These are phyloP conservation scores for Novumbra hubbsi DNA, from an alignment of 2,797 vertebrate genomes.

Conservation along the genomic window DNA sequence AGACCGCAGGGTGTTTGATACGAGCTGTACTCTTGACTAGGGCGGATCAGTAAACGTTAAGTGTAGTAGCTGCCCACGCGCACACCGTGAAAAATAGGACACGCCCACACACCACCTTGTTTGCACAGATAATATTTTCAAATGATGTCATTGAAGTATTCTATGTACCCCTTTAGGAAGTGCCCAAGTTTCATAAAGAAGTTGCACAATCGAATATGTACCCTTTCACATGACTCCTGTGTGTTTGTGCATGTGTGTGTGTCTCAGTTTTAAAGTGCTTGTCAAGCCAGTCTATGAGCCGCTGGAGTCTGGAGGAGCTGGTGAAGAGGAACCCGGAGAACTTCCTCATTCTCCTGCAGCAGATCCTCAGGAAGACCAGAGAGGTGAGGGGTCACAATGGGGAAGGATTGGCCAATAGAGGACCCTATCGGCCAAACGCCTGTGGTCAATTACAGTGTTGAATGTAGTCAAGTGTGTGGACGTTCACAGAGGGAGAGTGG, in stretches of 20 bases:
- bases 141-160: not conserved
- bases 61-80: not conserved
- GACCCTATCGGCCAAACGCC: too few species aligned
- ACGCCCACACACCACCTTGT: not conserved
- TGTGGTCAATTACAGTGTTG: too few species aligned
- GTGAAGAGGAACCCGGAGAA: slow-evolving; percentile 90
- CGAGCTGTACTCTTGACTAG: slow-evolving; percentile 14
- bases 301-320: slow-evolving; percentile 95
- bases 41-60: slow-evolving; percentile 8
- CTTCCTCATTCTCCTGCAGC: slow-evolving; percentile 92
- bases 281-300: slow-evolving; percentile 92
- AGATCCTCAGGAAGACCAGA: slow-evolving; percentile 86
- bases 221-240: not conserved
- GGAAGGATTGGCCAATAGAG: too few species aligned
- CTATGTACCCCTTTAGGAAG: not conserved
- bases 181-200: not conserved
- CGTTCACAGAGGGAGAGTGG: too few species aligned
- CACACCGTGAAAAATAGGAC: not conserved
- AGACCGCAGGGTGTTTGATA: slow-evolving; percentile 45
- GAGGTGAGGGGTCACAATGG: slow-evolving; percentile 74
- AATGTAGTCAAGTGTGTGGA: too few species aligned
- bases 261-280: slow-evolving; percentile 62
- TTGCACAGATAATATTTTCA: not conserved
- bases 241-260: slow-evolving; percentile 24
- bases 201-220: not conserved